Evolutionary conservation across 2,113 vertebrate species (phyloP).

Genomic region (Muntiacus reevesi): DNA sequence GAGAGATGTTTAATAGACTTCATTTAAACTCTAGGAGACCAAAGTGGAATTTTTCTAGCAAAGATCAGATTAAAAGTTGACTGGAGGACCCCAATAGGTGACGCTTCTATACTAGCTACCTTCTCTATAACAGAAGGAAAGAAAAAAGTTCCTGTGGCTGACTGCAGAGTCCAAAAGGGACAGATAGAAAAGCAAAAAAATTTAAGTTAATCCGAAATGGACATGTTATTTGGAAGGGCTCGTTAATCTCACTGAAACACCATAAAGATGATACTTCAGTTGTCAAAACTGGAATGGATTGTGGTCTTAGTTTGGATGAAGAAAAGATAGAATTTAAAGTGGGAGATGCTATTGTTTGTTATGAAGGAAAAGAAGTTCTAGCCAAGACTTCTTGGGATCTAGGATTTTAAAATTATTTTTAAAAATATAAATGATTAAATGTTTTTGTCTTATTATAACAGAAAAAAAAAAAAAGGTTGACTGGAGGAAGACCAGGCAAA

Average conservation of each 20-base stretch:
- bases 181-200: conserved; percentile 86
- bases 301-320: too few species aligned
- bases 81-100: conserved; percentile 77
- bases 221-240: conserved; percentile 89
- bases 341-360: too few species aligned
- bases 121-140: conserved; percentile 92
- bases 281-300: too few species aligned
- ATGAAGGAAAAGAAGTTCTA: too few species aligned
- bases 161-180: conserved; percentile 94
- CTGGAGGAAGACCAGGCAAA: background rate
- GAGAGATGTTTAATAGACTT: background rate
- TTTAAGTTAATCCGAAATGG: conserved; percentile 87
- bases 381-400: too few species aligned
- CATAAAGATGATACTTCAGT: too few species aligned
- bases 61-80: background rate
- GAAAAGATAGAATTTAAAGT: too few species aligned
- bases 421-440: too few species aligned
- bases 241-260: too few species aligned
- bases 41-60: conserved; percentile 41
- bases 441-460: too few species aligned
- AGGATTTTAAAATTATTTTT: too few species aligned
- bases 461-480: background rate
- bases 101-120: conserved; percentile 87
- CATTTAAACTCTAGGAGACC: conserved; percentile 61
- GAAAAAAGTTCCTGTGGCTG: conserved; percentile 91